Evolutionary conservation across 2,888 invertebrate genomes (phyloP).

Genomic region (Nemurella pictetii): DNA sequence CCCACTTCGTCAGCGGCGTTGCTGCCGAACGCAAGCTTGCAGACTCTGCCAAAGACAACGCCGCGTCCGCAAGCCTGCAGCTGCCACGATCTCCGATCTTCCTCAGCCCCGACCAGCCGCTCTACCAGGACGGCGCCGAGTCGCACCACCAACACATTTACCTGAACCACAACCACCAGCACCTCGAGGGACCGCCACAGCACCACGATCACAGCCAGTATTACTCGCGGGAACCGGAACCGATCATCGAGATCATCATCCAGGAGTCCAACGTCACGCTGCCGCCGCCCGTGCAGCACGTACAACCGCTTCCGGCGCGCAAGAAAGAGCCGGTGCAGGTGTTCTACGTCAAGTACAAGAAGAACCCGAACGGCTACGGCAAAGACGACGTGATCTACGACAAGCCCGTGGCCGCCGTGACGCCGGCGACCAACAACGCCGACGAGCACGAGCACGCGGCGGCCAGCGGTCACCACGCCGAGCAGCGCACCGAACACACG

Average conservation of each 20-base stretch:
- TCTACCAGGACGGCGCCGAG: constrained; percentile 44
- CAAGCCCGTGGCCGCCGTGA: constrained; percentile 76
- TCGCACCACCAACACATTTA: constrained; percentile 48
- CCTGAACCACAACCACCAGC: constrained; percentile 53
- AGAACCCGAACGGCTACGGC: constrained; percentile 67
- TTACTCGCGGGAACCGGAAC: constrained; percentile 68
- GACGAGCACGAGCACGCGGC: constrained; percentile 58
- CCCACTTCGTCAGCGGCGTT: background rate
- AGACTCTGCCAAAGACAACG: background rate
- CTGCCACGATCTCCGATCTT: constrained; percentile 23
- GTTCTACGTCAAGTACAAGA: constrained; percentile 88
- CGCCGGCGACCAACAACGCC: constrained; percentile 69
- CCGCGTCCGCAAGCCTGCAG: constrained; percentile 17
- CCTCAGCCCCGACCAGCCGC: constrained; percentile 15
- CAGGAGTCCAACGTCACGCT: constrained; percentile 85
- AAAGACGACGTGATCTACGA: constrained; percentile 70
- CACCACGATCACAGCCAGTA: constrained; percentile 41
- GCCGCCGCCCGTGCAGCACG: constrained; percentile 62
- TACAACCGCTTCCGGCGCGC: constrained; percentile 53
- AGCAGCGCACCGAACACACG: constrained; percentile 43
- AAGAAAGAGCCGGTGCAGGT: constrained; percentile 84
- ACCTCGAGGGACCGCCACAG: constrained; percentile 6
- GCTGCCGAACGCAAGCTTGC: background rate
- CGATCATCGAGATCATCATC: constrained; percentile 89
- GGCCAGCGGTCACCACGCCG: constrained; percentile 45